Conservation (phyloP, 23 tunicate species). For the Oikopleura dioica region DNA sequence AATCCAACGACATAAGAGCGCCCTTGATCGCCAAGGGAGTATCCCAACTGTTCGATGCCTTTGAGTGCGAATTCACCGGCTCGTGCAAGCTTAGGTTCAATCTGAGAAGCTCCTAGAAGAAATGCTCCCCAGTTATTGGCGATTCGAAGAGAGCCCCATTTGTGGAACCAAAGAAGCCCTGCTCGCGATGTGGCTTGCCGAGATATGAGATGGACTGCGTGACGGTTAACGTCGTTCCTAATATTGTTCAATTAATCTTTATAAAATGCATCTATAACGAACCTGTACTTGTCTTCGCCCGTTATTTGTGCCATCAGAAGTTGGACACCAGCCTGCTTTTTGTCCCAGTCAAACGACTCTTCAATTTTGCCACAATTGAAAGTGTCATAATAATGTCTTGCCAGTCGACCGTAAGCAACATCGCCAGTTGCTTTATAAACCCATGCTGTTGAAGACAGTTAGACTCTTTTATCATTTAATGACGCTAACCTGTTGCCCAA, state of each 20-base stretch:
- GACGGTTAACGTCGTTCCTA: background rate
- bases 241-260: background rate
- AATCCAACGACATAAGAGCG: background rate
- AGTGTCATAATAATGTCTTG: background rate
- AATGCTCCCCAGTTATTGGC: slow-evolving; percentile 11
- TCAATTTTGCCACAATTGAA: background rate
- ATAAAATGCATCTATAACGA: background rate
- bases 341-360: background rate
- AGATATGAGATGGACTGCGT: background rate
- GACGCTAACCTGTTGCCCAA: no score
- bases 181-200: background rate
- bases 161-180: slow-evolving; percentile 8
- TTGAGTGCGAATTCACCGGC: background rate
- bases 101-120: background rate
- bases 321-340: background rate
- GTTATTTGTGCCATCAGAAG: background rate
- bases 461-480: no score
- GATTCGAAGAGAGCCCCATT: background rate
- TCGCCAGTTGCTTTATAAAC: background rate
- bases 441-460: no score
- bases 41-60: background rate
- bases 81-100: background rate
- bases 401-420: background rate
- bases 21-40: background rate
- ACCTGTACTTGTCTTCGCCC: background rate